A percentile compares a stretch with the other conserved stretches of the same genome.
Evolutionary conservation across 2,113 vertebrate species (phyloP).

Genomic region (Vulpes ferrilata): DNA sequence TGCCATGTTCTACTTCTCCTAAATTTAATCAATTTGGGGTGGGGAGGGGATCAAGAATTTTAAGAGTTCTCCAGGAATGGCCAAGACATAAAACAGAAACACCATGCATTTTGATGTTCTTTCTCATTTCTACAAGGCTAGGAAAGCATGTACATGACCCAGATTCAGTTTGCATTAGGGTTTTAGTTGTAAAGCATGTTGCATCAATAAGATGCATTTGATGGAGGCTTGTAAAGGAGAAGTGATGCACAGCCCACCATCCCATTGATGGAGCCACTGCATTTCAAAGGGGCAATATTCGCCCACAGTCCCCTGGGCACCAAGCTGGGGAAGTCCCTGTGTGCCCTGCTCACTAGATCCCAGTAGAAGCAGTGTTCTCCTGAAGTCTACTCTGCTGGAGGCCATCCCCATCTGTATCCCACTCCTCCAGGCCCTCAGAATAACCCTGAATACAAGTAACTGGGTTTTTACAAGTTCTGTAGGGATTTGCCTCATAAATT

Average conservation of each 20-base stretch:
- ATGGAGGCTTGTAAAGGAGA: background rate
- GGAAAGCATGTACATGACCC: too few relatives aligned
- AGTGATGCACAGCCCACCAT: fast-evolving
- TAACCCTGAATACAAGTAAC: background rate
- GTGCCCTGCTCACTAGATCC: background rate
- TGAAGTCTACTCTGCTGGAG: background rate
- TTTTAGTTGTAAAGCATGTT: background rate
- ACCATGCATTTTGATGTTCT: too few relatives aligned
- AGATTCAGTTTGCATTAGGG: background rate
- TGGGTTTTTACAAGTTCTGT: background rate
- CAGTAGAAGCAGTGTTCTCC: background rate
- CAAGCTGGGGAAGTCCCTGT: background rate
- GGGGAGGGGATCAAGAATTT: too few relatives aligned
- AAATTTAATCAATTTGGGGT: background rate
- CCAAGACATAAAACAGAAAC: background rate
- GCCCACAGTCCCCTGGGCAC: fast-evolving
- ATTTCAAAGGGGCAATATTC: too few relatives aligned
- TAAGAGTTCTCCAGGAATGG: background rate
- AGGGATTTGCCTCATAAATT: background rate
- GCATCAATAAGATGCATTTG: too few relatives aligned
- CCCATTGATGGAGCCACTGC: fast-evolving
- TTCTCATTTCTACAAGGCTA: background rate
- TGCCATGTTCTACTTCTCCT: background rate
- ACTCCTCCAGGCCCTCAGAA: background rate
- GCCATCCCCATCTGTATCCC: too few relatives aligned